Evolutionary conservation across 2,888 invertebrate genomes (phyloP), one percentile per base, ranked within the genome.

Genomic region (Stictocephala bisonia): DNA sequence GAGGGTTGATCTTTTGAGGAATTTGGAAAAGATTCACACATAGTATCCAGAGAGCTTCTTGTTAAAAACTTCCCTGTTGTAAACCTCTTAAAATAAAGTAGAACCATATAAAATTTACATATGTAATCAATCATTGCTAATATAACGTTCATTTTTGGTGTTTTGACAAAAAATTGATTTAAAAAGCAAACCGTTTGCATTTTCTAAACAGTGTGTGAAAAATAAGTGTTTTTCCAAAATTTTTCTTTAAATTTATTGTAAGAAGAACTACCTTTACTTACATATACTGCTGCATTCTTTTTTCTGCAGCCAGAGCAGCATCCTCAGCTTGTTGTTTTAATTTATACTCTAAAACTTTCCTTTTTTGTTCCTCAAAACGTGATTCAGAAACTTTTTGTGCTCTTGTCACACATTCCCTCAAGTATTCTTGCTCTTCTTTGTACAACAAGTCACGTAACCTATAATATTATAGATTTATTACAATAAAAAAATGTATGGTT

Each of bases 221-320:
- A 35, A 35, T 35, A 35, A 35, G 11, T 35, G 7, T 35, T 11
- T 35, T 11, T 35, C 13, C 35, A 11, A 35, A 35, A 35, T 35
- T 35, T 35, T 11, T 35, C 7, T 11, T 35, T 11, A 35, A 35
- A 11, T 35, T 35, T 35, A 35, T 35, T 11, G 11, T 7, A 11
- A 35, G 7, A 35, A n/a, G n/a, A n/a, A n/a, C n/a, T n/a, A n/a
- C n/a, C n/a, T 6, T 3, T 15, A 24, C 51, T 58, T 53, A 71
- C 70, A 44, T 71, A 44, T 71, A 71, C 27, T 71, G 70, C 31
- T 71, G 70, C 6, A 71, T 35, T 20, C 70, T 41, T 29, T 71
- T 71, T 53, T 71, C 44, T 1, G 70, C 41, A 3, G 70, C 70
- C 41, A 71, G 18, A 3, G 56, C 70, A 20, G 13, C 58, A 4